Evolutionary conservation across 2,888 invertebrate species (phyloP).

Genomic region (Ochropleura leucogaster): DNA sequence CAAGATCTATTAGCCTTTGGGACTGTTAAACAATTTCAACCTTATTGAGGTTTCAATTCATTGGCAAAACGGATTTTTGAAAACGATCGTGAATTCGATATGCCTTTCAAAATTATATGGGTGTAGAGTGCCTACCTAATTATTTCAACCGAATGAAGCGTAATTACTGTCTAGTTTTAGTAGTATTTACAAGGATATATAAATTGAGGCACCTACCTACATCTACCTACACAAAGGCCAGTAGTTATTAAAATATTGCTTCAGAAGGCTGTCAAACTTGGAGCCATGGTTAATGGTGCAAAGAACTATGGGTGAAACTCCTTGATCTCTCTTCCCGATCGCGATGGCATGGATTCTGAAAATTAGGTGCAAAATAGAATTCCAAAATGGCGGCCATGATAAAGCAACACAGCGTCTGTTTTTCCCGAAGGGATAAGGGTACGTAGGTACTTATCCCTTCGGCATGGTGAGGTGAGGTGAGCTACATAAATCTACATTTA

Average conservation of each 20-base stretch:
- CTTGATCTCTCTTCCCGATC: neutral
- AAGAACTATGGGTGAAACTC: neutral
- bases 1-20: neutral
- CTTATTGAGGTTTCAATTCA: neutral
- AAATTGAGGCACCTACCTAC: neutral
- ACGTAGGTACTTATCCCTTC: neutral
- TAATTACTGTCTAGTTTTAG: neutral
- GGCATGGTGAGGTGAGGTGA: neutral
- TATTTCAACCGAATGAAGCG: neutral
- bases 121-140: neutral
- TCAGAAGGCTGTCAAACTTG: neutral
- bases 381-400: slow-evolving; percentile 11
- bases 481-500: neutral
- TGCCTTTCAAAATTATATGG: neutral
- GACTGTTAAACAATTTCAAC: neutral
- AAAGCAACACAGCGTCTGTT: neutral
- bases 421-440: neutral
- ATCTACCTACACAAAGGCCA: neutral
- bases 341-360: neutral
- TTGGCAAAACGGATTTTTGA: neutral
- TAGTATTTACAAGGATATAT: neutral
- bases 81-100: neutral
- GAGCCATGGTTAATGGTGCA: neutral
- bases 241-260: neutral
- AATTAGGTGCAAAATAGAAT: slow-evolving; percentile 14